Base-by-base conservation (phyloP, 2,888 invertebrate species). In the Meghimatium bilineatum region DNA sequence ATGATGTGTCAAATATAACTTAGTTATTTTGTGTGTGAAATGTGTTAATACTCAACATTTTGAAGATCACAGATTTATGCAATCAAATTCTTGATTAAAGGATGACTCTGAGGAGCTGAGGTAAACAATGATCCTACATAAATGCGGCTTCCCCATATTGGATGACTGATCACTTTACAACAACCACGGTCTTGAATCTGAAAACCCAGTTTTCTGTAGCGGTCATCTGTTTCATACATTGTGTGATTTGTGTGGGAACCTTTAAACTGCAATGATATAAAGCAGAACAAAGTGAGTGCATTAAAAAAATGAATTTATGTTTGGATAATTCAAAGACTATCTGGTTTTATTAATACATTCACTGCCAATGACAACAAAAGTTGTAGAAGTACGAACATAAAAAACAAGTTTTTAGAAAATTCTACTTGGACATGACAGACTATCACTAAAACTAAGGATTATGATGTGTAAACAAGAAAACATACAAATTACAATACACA, bases 131-230 rank as follows among this genome's bases (percentile, higher is more conserved):
- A 92, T 26, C 95, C 95, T 6, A 95, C 93, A 88, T 94, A 95
- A 5, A 94, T 91, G 87, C 94, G 93, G 1, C 94, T 94, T 26
- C 94, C 94, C 95, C 95, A 95, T 44, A 91, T 82, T 26, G 92
- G 95, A 89, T 95, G 95, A 0, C 95, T 94, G 87, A 96, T 95
- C 29, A 96, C 95, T 94, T 95, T 96, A 92, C 96, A 96, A 90
- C 96, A 95, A 63, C 95, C 96, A 29, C 95, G 95, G 90, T 96
- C 95, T 86, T 96, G 95, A 86, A 97, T 95, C 90, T 95, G 95
- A 93, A 96, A 96, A 89, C 97, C 97, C 80, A 97, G 94, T 87
- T 96, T 95, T 63, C 96, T 95, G 93, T 96, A 97, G 83, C 96
- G 95, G 90, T 96, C 95, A 91, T 97, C 96, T 6, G 96, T 96